phyloP scores from a whole-genome alignment of 1,140 invertebrate genomes.

The Aphaenogaster ashmeadi region DNA sequence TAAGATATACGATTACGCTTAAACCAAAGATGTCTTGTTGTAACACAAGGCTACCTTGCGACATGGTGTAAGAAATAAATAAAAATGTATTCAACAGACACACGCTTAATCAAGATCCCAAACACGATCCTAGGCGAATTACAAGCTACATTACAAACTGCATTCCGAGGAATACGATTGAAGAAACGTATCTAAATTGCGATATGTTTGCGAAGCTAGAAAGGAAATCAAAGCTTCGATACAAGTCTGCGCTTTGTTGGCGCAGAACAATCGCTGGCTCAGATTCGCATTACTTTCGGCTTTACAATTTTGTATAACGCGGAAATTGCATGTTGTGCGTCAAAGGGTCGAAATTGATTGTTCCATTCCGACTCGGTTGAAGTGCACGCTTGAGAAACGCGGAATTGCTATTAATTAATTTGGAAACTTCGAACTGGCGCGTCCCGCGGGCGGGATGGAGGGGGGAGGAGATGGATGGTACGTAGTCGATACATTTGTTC shows the following conservation, averaged over 20 bases:
- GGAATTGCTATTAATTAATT: conserved; percentile 39
- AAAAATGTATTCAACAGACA: not conserved
- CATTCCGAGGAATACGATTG: not conserved
- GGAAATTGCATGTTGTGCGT: not conserved
- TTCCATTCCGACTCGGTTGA: not conserved
- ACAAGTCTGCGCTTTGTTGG: not conserved
- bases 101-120: not conserved
- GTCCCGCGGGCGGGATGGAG: not conserved
- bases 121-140: not conserved
- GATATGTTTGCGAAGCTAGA: not conserved
- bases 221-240: not conserved
- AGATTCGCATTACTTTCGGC: not conserved
- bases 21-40: conserved; percentile 5
- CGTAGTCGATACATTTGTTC: not conserved
- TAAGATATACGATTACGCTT: not conserved
- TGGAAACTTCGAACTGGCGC: conserved; percentile 16
- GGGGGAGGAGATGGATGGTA: not conserved
- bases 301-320: not conserved
- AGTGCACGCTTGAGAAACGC: not conserved
- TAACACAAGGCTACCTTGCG: not conserved
- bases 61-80: not conserved
- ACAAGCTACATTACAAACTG: not conserved
- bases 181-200: not conserved
- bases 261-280: not conserved
- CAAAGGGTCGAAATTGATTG: not conserved